Base-by-base conservation (phyloP, 2,797 vertebrate species). In the Sebastes variabilis region DNA sequence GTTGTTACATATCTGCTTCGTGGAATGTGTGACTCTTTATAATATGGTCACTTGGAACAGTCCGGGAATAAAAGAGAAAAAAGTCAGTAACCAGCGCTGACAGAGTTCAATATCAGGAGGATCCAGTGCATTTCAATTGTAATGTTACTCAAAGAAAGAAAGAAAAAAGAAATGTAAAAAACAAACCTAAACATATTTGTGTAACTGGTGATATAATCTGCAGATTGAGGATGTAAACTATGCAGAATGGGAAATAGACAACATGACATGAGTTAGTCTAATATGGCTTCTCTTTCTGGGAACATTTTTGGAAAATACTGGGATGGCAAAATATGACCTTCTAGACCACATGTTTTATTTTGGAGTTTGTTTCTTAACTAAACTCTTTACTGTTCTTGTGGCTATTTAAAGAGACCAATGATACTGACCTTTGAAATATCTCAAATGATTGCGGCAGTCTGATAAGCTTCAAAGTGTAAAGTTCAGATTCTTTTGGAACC, bases 401-500 rank as follows among this genome's bases (percentile, higher is more conserved):
- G 6, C 2, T 27, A 34, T n/a, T 38, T 54, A 67, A 67, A 11
- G 32, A 58, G 10, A 46, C 2, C 38, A 5, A 10, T 20, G 18
- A 32, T 4, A 6, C 13, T 42, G 27, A 11, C 16, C 5, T 60
- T 70, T 22, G 42, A 76, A 56, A 62, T 16, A 36, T 66, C 20
- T 61, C 1, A 79, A 65, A 74, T 38, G 1, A 49, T 13, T 24
- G 42, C 30, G 32, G 29, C 30, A 22, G 32, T 16, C 14, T 29
- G n/a, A 71, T 65, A 27, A 70, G 54, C 52, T 70, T 72, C 25
- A 24, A 32, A 76, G 29, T 60, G 36, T 18, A 22, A 34, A 55
- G 36, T 29, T 82, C 8, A 32, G 8, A 66, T 42, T 20, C 56
- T 81, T 61, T 70, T 81, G 13, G 25, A 75, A 72, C n/a, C 46